Base-by-base conservation (phyloP, 2,888 invertebrate genomes). In the Catocala fraxini region DNA sequence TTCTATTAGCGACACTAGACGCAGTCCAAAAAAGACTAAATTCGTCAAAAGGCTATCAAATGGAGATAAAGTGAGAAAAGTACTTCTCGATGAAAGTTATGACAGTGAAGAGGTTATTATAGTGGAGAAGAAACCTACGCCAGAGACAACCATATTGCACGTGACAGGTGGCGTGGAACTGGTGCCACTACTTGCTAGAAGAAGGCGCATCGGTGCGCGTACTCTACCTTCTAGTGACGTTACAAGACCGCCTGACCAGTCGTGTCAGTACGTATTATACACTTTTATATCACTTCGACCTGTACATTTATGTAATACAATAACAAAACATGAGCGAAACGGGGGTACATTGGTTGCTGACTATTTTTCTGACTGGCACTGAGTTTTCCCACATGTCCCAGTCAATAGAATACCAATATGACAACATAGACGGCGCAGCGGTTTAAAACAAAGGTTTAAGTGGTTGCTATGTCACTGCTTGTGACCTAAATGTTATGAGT, bases 121-220 rank as follows among this genome's bases (percentile, higher is more conserved):
- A 12, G 70, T 60, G 25, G 86, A 87, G 51, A 89, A 89, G 65
- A 90, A 92, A 54, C 75, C 75, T 12, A 94, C 94, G 4, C 93
- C 94, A 13, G 94, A 94, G 65, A 83, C 85, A 10, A 79, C 86
- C 13, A 90, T 94, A 56, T 71, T 93, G 15, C 85, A 89, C 65
- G 81, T 95, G 66, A 96, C 95, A 1, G 96, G 96, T 15, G 97
- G 97, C 25, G 95, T 97, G 54, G 97, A 97, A 88, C 91, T 97
- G 80, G 97, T 97, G 59, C 97, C 97, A 2, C 89, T 97, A 54
- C 88, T 97, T 70, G 96, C 97, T 25, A 95, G 96, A 68, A 95
- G 96, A 73, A 93, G 96, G 63, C 87, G 91, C 5, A 86, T 92
- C 5, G 94, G 93, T n/a, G 91, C 94, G 3, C 88, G 94, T 52